A percentile compares a stretch with the other conserved stretches of the same genome.
Evolutionary conservation across 2,888 invertebrate species (phyloP).

Genomic region (Metalampra italica): DNA sequence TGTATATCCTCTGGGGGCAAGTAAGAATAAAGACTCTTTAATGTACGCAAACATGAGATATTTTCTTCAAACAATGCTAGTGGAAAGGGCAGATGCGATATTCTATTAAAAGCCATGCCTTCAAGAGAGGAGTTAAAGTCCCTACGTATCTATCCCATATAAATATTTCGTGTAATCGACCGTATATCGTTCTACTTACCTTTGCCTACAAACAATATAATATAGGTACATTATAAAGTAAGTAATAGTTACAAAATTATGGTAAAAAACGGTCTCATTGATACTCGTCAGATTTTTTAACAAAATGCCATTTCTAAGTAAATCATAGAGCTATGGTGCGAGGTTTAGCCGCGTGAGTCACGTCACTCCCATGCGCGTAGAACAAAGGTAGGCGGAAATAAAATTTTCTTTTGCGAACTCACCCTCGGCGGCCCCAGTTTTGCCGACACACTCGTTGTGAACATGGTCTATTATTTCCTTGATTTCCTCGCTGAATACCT

Average conservation of each 20-base stretch:
- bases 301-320: constrained; percentile 5
- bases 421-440: constrained; percentile 72
- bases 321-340: constrained; percentile 14
- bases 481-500: constrained; percentile 74
- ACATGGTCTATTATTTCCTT: constrained; percentile 72
- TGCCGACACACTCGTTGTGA: constrained; percentile 69
- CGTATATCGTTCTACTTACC: no score
- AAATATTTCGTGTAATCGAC: no score
- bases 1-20: constrained; percentile 73
- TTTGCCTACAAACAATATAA: no score
- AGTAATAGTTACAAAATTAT: no score
- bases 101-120: no score
- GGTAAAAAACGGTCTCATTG: no score
- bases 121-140: no score
- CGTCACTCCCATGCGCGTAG: constrained; percentile 55
- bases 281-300: no score
- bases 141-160: no score
- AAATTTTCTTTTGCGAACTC: constrained; percentile 56
- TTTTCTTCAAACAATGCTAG: constrained; percentile 40
- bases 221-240: no score
- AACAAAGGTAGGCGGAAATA: constrained; percentile 62
- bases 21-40: constrained; percentile 64
- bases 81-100: constrained; percentile 13
- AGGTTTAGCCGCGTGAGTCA: constrained; percentile 43
- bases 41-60: constrained; percentile 55